Conservation (phyloP, 2,888 invertebrate genomes). For the Alviniconcha strummeri region DNA sequence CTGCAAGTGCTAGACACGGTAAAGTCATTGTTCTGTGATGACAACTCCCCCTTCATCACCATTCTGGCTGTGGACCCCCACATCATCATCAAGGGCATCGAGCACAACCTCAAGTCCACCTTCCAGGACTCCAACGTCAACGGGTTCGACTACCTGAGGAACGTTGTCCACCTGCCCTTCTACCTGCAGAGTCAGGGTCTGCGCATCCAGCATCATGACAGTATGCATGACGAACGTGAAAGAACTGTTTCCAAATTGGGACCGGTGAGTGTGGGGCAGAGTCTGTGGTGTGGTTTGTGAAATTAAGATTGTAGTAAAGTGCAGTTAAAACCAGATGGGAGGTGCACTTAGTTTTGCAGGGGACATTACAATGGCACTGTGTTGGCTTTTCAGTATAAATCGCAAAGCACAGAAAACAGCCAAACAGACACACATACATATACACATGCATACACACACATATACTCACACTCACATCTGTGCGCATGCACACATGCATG, state of each 20-base stretch:
- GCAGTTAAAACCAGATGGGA: too few species aligned
- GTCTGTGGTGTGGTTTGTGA: too few species aligned
- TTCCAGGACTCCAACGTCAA: conserved; percentile 91
- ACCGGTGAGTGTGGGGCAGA: neutral
- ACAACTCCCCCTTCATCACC: conserved; percentile 95
- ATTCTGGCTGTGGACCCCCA: conserved; percentile 98
- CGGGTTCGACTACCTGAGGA: conserved; percentile 91
- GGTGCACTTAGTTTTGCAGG: too few species aligned
- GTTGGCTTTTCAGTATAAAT: too few species aligned
- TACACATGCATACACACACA: too few species aligned
- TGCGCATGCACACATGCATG: too few species aligned
- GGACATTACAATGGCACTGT: too few species aligned
- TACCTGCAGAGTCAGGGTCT: conserved; percentile 97
- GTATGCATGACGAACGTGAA: conserved; percentile 29
- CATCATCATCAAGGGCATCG: conserved; percentile 92
- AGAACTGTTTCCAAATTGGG: conserved; percentile 24
- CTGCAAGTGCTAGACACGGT: conserved; percentile 89
- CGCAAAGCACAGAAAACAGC: too few species aligned
- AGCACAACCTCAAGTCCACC: conserved; percentile 66
- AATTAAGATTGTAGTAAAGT: too few species aligned
- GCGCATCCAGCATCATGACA: conserved; percentile 75
- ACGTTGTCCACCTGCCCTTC: conserved; percentile 98
- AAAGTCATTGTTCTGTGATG: conserved; percentile 94
- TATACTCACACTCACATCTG: too few species aligned
- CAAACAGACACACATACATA: too few species aligned